Evolutionary conservation across 2,113 vertebrate genomes (phyloP), one percentile per base, ranked within the genome.

Genomic region (Artemisiospiza belli): DNA sequence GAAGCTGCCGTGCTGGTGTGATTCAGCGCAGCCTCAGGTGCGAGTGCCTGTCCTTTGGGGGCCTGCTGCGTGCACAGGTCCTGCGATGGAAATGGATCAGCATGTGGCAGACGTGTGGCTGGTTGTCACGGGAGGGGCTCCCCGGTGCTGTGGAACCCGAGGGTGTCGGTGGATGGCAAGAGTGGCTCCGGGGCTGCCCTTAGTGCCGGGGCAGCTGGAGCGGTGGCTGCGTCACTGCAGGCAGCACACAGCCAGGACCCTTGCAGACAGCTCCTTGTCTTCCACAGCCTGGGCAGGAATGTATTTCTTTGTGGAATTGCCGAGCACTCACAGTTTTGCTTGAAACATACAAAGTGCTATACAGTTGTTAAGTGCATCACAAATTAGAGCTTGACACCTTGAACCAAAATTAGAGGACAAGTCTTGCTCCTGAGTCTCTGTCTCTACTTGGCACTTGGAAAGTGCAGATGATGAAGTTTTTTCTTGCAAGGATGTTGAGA

Each of bases 81-180:
- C 35, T 51, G 85, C 52, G 6, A 33, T 18, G 28, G 15, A 44
- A 30, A 35, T 4, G 19, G 55, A 51, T 23, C 67, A 9, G 6
- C 8, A 2, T 5, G 4, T 18, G 25, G n/a, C 59, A 58, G 6
- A 22, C 3, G 0, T 2, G 30, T 4, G 39, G 4, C 0, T 3
- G 12, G 21, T 8, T 47, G 18, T 12, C 37, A 4, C 5, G 9
- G 21, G 16, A 18, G 43, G n/a, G n/a, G 19, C 28, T 55, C 25
- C 16, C 35, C 0, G 2, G 30, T 44, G 20, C 3, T 55, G 46
- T 47, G 69, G 61, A 44, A 11, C 22, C 28, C 61, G 68, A 9
- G 39, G 35, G 67, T 17, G 39, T 15, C 62, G 54, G 30, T 19
- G 46, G 44, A 21, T 30, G 61, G 15, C 64, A 41, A n/a, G n/a